Conservation (phyloP, 2,113 vertebrate genomes). For the Zingel zingel region DNA sequence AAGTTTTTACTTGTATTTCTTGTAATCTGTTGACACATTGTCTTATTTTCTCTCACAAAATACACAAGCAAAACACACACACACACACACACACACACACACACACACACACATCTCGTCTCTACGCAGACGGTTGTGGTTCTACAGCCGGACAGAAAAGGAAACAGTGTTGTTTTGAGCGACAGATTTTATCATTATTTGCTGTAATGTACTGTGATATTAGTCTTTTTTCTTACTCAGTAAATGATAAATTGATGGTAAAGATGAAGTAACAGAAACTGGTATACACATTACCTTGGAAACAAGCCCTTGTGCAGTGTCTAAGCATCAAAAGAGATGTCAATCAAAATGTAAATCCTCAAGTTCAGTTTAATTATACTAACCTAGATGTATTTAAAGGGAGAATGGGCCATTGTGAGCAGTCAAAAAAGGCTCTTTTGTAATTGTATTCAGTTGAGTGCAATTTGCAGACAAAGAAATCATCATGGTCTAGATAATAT, state of each 20-base stretch:
- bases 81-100: not conserved
- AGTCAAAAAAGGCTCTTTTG: not conserved
- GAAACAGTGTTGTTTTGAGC: not conserved
- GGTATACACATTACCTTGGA: conserved; percentile 62
- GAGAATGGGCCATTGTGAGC: not conserved
- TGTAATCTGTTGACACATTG: not conserved
- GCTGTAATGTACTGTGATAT: not conserved
- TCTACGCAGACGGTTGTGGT: not conserved
- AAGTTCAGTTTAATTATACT: conserved; percentile 40
- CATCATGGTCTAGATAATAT: not conserved
- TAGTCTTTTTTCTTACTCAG: not conserved
- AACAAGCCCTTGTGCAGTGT: conserved; percentile 51
- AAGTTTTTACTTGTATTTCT: not conserved
- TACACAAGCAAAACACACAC: not conserved
- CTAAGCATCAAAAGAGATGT: conserved; percentile 40
- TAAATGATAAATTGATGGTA: conserved; percentile 14
- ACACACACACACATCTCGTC: not conserved
- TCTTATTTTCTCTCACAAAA: not conserved
- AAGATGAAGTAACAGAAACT: conserved; percentile 17
- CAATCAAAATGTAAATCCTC: conserved; percentile 27
- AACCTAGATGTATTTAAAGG: conserved; percentile 17
- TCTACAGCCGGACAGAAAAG: not conserved
- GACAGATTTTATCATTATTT: not conserved
- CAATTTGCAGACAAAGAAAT: not conserved
- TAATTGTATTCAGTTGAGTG: not conserved